These are phyloP conservation scores for cattle (Bos taurus) DNA, from an alignment of 2,113 vertebrate species.

Conservation along the genomic window ARS-UCD2.0 NC_037333.1:88370001-88370500, in stretches of 20 bases:
- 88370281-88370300: background rate
- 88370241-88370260: background rate
- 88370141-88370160: background rate
- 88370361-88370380: background rate
- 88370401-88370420: background rate
- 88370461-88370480: background rate
- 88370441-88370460: background rate
- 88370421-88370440: background rate
- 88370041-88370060: background rate
- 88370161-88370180: background rate
- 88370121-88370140: background rate
- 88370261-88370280: background rate
- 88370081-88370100: background rate
- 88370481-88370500: background rate
- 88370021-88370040: background rate
- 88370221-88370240: background rate
- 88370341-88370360: background rate
- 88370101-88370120: background rate
- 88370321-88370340: background rate
- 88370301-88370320: background rate
- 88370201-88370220: background rate
- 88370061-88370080: background rate
- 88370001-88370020: background rate
- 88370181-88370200: background rate
- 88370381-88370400: background rate